A percentile compares a stretch with the other conserved stretches of the same genome.
These are phyloP conservation scores for Pedetes capensis DNA, from an alignment of 2,113 vertebrate species.

Conservation along the genomic window DNA sequence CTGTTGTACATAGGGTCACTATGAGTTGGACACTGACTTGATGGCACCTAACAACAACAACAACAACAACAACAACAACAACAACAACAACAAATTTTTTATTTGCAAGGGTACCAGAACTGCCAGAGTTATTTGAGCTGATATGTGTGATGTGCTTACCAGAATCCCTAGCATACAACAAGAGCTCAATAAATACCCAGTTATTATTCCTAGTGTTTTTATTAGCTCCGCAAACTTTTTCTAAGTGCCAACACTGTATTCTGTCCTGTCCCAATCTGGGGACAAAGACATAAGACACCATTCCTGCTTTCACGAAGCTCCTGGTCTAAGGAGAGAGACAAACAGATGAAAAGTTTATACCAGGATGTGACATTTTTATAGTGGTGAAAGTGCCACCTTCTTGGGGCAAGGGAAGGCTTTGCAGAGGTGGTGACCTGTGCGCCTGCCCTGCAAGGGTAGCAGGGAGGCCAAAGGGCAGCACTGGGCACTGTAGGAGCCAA, in stretches of 20 bases:
- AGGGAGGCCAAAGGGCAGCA: background rate
- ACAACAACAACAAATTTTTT: too few relatives aligned
- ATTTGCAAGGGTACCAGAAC: background rate
- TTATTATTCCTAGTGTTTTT: background rate
- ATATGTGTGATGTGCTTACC: background rate
- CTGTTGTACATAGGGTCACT: too few relatives aligned
- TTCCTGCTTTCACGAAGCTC: background rate
- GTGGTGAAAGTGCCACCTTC: background rate
- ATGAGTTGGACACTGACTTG: too few relatives aligned
- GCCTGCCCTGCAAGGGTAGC: background rate
- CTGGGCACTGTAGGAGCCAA: background rate
- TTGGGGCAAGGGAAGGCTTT: background rate
- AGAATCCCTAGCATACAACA: background rate
- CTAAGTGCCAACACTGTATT: background rate
- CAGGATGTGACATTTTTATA: background rate
- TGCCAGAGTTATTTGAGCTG: background rate
- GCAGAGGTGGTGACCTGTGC: background rate
- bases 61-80: too few relatives aligned
- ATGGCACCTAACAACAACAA: too few relatives aligned
- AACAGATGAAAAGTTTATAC: too few relatives aligned
- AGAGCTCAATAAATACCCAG: background rate
- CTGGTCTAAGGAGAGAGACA: background rate
- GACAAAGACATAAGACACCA: background rate
- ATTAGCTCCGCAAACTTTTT: background rate
- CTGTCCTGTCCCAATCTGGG: background rate